Percentiles rank a stretch among this genome's conserved stretches.
These are phyloP conservation scores for Peromyscus attwateri DNA, from an alignment of 2,797 vertebrate species.

Conservation along the genomic window DNA sequence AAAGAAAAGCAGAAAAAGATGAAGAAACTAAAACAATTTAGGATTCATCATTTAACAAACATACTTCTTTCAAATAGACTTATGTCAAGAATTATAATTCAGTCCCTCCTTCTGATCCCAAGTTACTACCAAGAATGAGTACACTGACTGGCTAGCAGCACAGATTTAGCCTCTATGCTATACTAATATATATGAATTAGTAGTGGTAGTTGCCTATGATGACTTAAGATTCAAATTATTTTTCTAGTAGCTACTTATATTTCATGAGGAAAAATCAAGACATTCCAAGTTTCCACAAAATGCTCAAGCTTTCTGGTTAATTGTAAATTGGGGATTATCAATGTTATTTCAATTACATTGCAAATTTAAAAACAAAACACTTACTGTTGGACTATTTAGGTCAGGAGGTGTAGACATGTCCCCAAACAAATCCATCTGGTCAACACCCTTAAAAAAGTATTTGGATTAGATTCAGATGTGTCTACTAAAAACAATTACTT, in stretches of 20 bases:
- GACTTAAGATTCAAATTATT: constrained; percentile 45
- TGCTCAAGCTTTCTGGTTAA: constrained; percentile 62
- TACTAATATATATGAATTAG: constrained; percentile 25
- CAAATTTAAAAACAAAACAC: constrained; percentile 86
- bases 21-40: constrained; percentile 26
- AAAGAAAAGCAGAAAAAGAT: neutral
- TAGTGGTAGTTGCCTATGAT: neutral
- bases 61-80: constrained; percentile 19
- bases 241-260: constrained; percentile 20
- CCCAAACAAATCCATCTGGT: constrained; percentile 97
- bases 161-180: constrained; percentile 47
- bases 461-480: constrained; percentile 83
- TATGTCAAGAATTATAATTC: neutral
- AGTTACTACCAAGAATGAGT: constrained; percentile 7
- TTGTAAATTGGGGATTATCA: constrained; percentile 71
- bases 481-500: constrained; percentile 71
- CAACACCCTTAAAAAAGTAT: constrained; percentile 91
- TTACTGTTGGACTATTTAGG: constrained; percentile 94
- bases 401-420: constrained; percentile 98
- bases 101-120: neutral
- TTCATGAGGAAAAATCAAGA: constrained; percentile 66
- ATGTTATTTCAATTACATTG: constrained; percentile 76
- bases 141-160: constrained; percentile 5
- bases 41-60: constrained; percentile 14
- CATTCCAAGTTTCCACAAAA: constrained; percentile 61